Evolutionary conservation across 2,797 vertebrate genomes (phyloP).

Genomic region (Amphiprion clarkii): DNA sequence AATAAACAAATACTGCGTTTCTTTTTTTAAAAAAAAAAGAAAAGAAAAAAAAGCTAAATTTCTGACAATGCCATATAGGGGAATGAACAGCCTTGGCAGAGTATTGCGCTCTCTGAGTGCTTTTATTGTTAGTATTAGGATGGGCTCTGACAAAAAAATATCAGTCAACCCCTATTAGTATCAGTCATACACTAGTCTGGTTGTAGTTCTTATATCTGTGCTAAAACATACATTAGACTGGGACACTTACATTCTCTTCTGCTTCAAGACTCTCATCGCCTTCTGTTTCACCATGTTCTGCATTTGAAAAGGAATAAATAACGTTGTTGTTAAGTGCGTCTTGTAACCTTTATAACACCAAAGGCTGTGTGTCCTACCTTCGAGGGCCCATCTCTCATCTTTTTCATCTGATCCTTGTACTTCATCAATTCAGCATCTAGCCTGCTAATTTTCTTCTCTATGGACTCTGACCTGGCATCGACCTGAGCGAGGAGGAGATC

Average conservation of each 20-base stretch:
- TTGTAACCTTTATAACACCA: background rate
- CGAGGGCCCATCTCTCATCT: slow-evolving; percentile 98
- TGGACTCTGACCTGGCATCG: slow-evolving; percentile 94
- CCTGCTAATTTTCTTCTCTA: slow-evolving; percentile 96
- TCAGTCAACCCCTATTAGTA: too few species aligned
- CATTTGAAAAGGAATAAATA: slow-evolving; percentile 50
- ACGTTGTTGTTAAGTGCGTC: background rate
- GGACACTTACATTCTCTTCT: slow-evolving; percentile 97
- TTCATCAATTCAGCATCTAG: slow-evolving; percentile 95
- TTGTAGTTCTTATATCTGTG: background rate
- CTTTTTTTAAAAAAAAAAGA: too few species aligned
- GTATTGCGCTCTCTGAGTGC: too few species aligned
- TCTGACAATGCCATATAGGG: too few species aligned
- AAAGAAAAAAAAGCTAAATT: too few species aligned
- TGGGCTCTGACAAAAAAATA: too few species aligned
- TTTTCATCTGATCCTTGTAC: slow-evolving; percentile 99
- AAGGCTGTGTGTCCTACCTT: slow-evolving; percentile 86
- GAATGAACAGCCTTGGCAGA: too few species aligned
- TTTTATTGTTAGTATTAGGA: too few species aligned
- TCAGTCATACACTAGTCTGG: background rate
- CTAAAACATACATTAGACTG: background rate
- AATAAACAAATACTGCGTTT: too few species aligned
- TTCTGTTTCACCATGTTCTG: slow-evolving; percentile 99
- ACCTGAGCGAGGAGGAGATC: slow-evolving; percentile 82
- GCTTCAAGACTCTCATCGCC: slow-evolving; percentile 96